Evolutionary conservation across 2,113 vertebrate species (phyloP).

Genomic region (Pteropus alecto): DNA sequence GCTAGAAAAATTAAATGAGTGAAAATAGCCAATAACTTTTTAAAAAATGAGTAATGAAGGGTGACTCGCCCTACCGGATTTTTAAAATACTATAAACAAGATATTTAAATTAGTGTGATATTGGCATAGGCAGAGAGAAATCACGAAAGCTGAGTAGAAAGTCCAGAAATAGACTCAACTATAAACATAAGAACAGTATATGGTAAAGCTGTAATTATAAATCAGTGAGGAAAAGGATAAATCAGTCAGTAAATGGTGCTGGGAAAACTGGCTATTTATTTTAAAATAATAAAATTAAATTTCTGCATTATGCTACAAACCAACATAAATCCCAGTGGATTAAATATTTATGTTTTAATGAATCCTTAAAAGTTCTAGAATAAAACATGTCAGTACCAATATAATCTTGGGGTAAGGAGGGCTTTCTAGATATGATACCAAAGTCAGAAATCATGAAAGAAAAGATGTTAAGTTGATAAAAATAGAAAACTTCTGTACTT

Average conservation of each 20-base stretch:
- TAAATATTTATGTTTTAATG: background rate
- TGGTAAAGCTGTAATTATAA: background rate
- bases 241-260: background rate
- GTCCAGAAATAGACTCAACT: background rate
- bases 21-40: background rate
- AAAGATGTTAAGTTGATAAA: background rate
- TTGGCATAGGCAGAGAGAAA: background rate
- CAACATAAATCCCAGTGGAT: background rate
- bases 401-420: background rate
- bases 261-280: background rate
- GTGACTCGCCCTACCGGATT: background rate
- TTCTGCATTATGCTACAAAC: background rate
- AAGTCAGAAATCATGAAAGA: background rate
- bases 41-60: background rate
- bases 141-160: background rate
- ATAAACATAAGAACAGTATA: background rate
- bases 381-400: background rate
- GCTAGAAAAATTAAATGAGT: slow-evolving; percentile 26
- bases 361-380: background rate
- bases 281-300: background rate
- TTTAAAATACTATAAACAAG: background rate
- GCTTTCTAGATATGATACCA: background rate
- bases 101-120: background rate
- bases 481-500: background rate
- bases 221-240: background rate